Percentiles rank a stretch among this genome's conserved stretches.
Evolutionary conservation across 1,140 invertebrate species (phyloP).

Genomic region (Drosophila tani): DNA sequence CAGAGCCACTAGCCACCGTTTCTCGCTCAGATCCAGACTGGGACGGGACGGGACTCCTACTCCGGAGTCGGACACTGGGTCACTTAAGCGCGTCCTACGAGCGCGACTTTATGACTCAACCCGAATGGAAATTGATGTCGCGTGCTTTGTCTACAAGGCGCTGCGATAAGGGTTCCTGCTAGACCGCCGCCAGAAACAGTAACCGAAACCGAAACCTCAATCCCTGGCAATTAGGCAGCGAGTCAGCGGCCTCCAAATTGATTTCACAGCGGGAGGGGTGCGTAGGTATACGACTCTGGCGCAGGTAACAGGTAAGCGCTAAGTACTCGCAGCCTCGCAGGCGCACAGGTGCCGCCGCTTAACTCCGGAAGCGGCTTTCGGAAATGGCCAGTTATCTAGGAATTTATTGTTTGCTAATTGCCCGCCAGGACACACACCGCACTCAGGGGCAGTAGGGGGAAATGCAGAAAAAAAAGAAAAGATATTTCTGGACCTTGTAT

Average conservation of each 20-base stretch:
- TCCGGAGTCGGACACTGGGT: constrained; percentile 59
- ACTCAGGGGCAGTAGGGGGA: not conserved
- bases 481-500: too few species aligned
- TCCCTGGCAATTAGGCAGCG: constrained; percentile 70
- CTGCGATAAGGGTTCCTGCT: constrained; percentile 62
- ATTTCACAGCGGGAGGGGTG: constrained; percentile 76
- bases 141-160: constrained; percentile 70
- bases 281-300: not conserved
- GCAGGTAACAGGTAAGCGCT: constrained; percentile 41
- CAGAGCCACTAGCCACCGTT: constrained; percentile 4
- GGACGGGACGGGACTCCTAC: constrained; percentile 5
- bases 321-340: constrained; percentile 40
- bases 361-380: constrained; percentile 80
- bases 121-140: constrained; percentile 75
- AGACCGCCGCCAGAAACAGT: constrained; percentile 17
- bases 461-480: too few species aligned
- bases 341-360: constrained; percentile 60
- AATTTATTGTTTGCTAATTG: constrained; percentile 80
- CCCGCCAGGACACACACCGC: constrained; percentile 55
- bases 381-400: constrained; percentile 83
- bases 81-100: constrained; percentile 70
- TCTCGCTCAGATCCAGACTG: constrained; percentile 8
- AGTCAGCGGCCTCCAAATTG: constrained; percentile 74
- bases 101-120: constrained; percentile 79
- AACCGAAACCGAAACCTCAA: constrained; percentile 27